Evolutionary conservation across 1,140 invertebrate species (phyloP), one percentile per base, ranked within the genome.

Genomic region (Hylaeus volcanicus): DNA sequence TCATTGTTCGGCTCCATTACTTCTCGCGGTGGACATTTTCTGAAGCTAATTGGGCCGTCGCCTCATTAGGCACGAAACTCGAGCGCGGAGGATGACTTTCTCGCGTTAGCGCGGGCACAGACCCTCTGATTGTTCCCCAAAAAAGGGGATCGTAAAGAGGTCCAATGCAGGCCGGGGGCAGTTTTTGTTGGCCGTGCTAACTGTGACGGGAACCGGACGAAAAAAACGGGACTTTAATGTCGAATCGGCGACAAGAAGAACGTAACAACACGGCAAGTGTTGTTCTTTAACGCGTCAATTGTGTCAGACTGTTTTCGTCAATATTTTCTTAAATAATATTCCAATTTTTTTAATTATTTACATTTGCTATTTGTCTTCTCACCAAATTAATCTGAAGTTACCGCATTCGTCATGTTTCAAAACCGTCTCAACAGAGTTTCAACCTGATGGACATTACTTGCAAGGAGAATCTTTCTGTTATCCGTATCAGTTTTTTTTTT

Each of bases 61-160:
- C 61, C 53, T 85, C 84, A 77, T 85, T 85, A 85, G 78, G 55
- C 61, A 64, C 76, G 84, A 81, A 85, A 85, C 60, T 73, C 12
- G 61, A 55, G 45, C 70, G n/a, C 37, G 5, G 39, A 26, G 71
- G 48, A 65, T 75, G 64, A 75, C 64, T 51, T 63, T 65, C 37
- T 74, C 26, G 14, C 65, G 61, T 79, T 65, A 61, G 51, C 51
- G 9, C 61, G 37, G 39, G 12, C 60, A 39, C 5, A 6, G 39
- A 5, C 3, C 6, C 53, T 51, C 51, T 1, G 43, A 74, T 66
- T 41, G 51, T 58, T 12, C 4, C n/a, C 41, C 1, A 12, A 39
- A n/a, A 26, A 26, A 51, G 53, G 26, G 15, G 26, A 48, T 60
- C 43, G 14, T 69, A 69, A 69, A 69, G 65, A 61, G 56, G 60